Percentiles rank a stretch among this genome's conserved stretches.
Conservation (phyloP, 2,888 invertebrate species). For the Plagiodera versicolora region DNA sequence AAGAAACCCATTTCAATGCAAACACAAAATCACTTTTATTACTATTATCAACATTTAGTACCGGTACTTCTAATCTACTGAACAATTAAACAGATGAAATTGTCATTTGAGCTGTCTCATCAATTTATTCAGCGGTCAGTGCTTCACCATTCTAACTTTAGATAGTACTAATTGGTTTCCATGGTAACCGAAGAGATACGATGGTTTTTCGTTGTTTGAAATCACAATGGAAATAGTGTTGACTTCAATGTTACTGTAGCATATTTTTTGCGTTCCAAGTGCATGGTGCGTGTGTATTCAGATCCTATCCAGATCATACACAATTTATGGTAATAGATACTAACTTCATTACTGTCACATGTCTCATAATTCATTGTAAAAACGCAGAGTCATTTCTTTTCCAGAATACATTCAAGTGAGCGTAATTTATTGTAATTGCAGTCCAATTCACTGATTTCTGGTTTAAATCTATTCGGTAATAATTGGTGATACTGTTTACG, state of each 20-base stretch:
- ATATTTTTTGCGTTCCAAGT: neutral
- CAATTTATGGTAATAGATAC: neutral
- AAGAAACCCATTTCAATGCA: neutral
- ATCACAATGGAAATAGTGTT: no score
- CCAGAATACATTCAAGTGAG: constrained; percentile 10
- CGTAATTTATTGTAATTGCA: constrained; percentile 9
- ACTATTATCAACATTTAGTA: no score
- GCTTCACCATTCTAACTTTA: neutral
- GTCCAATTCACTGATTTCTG: constrained; percentile 11
- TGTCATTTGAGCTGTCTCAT: neutral
- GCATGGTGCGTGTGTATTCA: neutral
- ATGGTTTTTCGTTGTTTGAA: no score
- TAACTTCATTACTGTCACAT: neutral
- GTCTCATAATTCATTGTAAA: neutral
- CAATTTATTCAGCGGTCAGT: neutral
- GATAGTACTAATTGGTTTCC: neutral
- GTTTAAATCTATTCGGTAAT: neutral
- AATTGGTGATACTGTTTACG: neutral
- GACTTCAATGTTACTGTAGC: no score
- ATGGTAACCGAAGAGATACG: no score
- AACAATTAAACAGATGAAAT: neutral
- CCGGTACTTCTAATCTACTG: neutral
- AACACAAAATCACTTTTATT: neutral
- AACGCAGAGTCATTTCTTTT: neutral
- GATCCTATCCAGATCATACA: neutral